Evolutionary conservation across 2,113 vertebrate species (phyloP), one percentile per base, ranked within the genome.

Genomic region (Ameiurus melas): DNA sequence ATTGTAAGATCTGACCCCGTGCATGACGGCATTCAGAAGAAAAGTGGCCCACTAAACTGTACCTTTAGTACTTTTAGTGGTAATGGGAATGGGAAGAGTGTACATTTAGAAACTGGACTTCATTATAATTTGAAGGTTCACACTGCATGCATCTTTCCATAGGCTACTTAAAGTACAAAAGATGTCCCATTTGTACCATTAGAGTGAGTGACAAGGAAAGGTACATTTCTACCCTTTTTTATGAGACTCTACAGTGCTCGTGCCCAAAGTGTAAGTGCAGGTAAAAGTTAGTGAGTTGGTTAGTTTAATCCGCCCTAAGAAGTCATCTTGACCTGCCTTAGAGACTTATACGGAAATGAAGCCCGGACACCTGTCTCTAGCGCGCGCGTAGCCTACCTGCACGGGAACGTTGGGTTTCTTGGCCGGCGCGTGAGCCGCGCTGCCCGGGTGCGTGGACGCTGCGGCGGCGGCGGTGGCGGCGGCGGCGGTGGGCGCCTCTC

Each of bases 351-450:
- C 27, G 14, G 77, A 79, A 55, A n/a, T 55, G 19, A 53, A 36
- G n/a, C 6, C 62, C 10, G 68, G 20, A 25, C 75, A 81, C 62
- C 30, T 84, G 85, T 84, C 51, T 7, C n/a, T 17, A 10, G 14
- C 10, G 43, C 27, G 53, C 53, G 66, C 16, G 19, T 58, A 13
- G 9, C 68, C 17, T 81, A 97, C 97, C 96, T 97, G 97, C 55
- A 96, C 94, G 82, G 96, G 95, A 86, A 94, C 94, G 94, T 96
- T 97, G 91, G 94, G 93, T 93, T 98, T 99, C 96, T 96, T 98
- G 90, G 96, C 94, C 91, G 94, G 93, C 91, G 95, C 96, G 89
- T 92, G 94, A 22, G n/a, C 96, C 87, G 92, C 94, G 93, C 93
- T 93, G 83, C 94, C 90, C 64, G 97, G 96, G 93, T 95, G 96